phyloP scores from a whole-genome alignment of 2,113 vertebrate species.

The Triplophysa tibetana region DNA sequence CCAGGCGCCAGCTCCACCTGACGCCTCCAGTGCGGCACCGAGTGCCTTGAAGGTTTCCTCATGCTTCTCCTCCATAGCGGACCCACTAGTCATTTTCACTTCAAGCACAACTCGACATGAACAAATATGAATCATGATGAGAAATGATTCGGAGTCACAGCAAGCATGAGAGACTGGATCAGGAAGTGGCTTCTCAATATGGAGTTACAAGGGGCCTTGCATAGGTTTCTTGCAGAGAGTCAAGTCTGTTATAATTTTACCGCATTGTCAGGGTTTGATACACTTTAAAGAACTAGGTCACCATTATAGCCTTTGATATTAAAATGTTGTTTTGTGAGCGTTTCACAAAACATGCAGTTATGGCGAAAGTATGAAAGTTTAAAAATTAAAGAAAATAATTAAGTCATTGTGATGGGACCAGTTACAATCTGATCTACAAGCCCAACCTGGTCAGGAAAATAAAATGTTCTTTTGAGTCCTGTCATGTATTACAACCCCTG shows the following conservation, averaged over 20 bases:
- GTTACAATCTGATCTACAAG: too few species aligned
- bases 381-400: too few species aligned
- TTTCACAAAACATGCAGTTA: too few species aligned
- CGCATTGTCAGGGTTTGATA: background rate
- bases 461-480: too few species aligned
- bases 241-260: background rate
- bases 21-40: constrained; percentile 28
- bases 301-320: background rate
- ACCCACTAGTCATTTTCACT: constrained; percentile 18
- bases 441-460: too few species aligned
- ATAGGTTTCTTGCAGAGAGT: constrained; percentile 1
- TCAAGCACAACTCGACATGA: constrained; percentile 18
- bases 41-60: constrained; percentile 26
- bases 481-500: background rate
- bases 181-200: constrained; percentile 16
- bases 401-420: too few species aligned
- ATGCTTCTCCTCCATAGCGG: constrained; percentile 12
- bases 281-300: background rate
- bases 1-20: constrained; percentile 2
- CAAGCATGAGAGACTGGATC: background rate
- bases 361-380: too few species aligned
- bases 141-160: constrained; percentile 29
- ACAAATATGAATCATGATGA: constrained; percentile 17
- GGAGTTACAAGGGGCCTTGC: background rate
- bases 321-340: background rate